These are phyloP conservation scores for Conopomorpha cramerella DNA, from an alignment of 1,140 invertebrate species.

Conservation along the genomic window DNA sequence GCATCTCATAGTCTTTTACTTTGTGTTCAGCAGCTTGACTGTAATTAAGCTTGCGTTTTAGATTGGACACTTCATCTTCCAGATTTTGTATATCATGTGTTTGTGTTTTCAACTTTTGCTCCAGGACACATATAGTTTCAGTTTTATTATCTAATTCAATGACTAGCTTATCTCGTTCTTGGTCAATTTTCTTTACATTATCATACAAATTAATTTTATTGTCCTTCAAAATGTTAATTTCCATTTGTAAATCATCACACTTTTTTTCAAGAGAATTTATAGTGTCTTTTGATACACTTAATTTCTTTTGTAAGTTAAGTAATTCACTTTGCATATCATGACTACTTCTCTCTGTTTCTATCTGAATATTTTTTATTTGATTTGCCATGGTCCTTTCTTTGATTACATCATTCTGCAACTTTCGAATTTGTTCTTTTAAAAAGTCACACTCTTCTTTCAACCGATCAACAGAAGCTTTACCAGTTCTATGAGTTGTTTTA, in stretches of 20 bases:
- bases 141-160: conserved; percentile 65
- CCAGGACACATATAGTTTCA: conserved; percentile 58
- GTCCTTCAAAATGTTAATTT: conserved; percentile 58
- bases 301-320: conserved; percentile 58
- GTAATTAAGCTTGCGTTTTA: conserved; percentile 42
- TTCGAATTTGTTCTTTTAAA: conserved; percentile 48
- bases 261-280: conserved; percentile 60
- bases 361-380: conserved; percentile 63
- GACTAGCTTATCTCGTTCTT: conserved; percentile 65
- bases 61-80: conserved; percentile 41
- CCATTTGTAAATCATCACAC: conserved; percentile 60
- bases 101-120: conserved; percentile 61
- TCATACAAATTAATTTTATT: conserved; percentile 62
- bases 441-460: conserved; percentile 48
- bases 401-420: conserved; percentile 41
- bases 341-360: conserved; percentile 66
- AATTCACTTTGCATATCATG: conserved; percentile 63
- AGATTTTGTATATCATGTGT: conserved; percentile 43
- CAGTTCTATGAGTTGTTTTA: conserved; percentile 40
- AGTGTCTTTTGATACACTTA: conserved; percentile 56
- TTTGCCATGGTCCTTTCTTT: conserved; percentile 50
- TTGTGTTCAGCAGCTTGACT: conserved; percentile 59
- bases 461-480: conserved; percentile 35
- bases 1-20: conserved; percentile 59
- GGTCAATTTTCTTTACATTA: conserved; percentile 61